Conservation (phyloP, 2,888 invertebrate species). For the Sturmia bella region DNA sequence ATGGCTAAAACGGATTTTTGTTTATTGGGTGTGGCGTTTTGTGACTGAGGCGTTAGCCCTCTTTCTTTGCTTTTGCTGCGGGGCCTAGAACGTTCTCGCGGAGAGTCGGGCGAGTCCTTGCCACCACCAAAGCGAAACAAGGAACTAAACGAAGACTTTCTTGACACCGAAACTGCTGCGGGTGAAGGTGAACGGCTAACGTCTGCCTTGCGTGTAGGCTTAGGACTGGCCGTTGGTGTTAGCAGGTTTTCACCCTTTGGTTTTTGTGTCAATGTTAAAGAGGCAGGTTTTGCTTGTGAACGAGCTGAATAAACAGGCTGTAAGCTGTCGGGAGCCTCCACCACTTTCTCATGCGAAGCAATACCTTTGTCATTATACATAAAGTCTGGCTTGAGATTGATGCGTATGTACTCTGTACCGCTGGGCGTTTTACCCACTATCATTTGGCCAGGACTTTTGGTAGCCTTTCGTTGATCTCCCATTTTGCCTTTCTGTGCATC, state of each 20-base stretch:
- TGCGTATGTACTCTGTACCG: constrained; percentile 85
- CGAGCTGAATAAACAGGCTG: constrained; percentile 76
- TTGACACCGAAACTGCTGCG: constrained; percentile 85
- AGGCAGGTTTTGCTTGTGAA: constrained; percentile 84
- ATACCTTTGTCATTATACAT: constrained; percentile 85
- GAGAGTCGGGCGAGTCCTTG: constrained; percentile 83
- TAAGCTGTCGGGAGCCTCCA: constrained; percentile 77
- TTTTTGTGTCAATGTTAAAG: constrained; percentile 83
- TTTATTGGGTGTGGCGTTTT: constrained; percentile 85
- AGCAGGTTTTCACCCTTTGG: constrained; percentile 80
- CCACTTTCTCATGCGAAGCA: constrained; percentile 80
- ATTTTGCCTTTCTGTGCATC: constrained; percentile 68
- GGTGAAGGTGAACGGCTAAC: constrained; percentile 87
- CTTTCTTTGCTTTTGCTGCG: constrained; percentile 87
- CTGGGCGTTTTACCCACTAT: constrained; percentile 80
- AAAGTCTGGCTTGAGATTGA: constrained; percentile 88
- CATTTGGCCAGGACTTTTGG: constrained; percentile 80
- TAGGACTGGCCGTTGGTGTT: constrained; percentile 83
- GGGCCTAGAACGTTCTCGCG: constrained; percentile 81
- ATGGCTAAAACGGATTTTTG: constrained; percentile 87
- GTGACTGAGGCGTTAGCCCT: constrained; percentile 79
- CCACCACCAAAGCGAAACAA: constrained; percentile 84
- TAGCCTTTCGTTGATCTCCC: constrained; percentile 76
- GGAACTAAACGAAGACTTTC: constrained; percentile 91
- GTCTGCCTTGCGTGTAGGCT: constrained; percentile 79